A percentile compares a stretch with the other conserved stretches of the same genome.
Evolutionary conservation across 2,113 vertebrate genomes (phyloP).

Genomic region (Poeciliopsis turrubarensis): DNA sequence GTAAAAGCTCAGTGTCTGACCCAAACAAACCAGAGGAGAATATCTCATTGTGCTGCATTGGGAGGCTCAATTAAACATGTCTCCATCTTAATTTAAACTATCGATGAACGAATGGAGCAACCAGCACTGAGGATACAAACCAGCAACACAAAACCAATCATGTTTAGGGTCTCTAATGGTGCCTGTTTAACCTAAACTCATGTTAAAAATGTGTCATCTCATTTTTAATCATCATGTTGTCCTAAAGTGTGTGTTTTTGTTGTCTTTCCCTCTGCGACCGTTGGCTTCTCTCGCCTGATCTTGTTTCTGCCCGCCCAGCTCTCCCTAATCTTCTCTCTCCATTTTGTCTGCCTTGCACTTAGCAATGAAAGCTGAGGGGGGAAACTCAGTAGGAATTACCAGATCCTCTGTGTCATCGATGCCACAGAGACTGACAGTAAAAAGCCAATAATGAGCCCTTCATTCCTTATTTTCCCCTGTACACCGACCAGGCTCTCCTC

Average conservation of each 20-base stretch:
- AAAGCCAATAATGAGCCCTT: slow-evolving; percentile 54
- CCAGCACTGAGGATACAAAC: slow-evolving; percentile 20
- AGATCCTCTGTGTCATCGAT: slow-evolving; percentile 56
- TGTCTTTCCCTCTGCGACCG: slow-evolving; percentile 21
- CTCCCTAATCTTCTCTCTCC: slow-evolving; percentile 43
- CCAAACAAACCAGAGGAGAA: slow-evolving; percentile 43
- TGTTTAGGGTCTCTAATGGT: slow-evolving; percentile 29
- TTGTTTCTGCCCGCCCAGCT: slow-evolving; percentile 24
- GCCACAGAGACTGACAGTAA: slow-evolving; percentile 56
- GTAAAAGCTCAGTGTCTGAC: slow-evolving; percentile 60
- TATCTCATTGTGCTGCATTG: slow-evolving; percentile 57
- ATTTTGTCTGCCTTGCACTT: slow-evolving; percentile 40
- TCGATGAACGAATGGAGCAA: slow-evolving; percentile 49
- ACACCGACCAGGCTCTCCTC: slow-evolving; percentile 26
- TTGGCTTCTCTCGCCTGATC: slow-evolving; percentile 14
- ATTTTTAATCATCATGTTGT: background rate
- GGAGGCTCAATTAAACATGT: slow-evolving; percentile 60
- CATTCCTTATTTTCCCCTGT: slow-evolving; percentile 23
- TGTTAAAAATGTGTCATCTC: background rate
- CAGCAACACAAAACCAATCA: slow-evolving; percentile 27
- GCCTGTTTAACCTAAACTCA: slow-evolving; percentile 6
- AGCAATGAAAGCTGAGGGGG: slow-evolving; percentile 16
- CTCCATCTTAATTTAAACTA: slow-evolving; percentile 59
- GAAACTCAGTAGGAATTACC: slow-evolving; percentile 52
- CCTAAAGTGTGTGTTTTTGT: background rate